These are phyloP conservation scores for Sebastes kiyomatsui DNA, from an alignment of 2,797 vertebrate species.

Conservation along the genomic window DNA sequence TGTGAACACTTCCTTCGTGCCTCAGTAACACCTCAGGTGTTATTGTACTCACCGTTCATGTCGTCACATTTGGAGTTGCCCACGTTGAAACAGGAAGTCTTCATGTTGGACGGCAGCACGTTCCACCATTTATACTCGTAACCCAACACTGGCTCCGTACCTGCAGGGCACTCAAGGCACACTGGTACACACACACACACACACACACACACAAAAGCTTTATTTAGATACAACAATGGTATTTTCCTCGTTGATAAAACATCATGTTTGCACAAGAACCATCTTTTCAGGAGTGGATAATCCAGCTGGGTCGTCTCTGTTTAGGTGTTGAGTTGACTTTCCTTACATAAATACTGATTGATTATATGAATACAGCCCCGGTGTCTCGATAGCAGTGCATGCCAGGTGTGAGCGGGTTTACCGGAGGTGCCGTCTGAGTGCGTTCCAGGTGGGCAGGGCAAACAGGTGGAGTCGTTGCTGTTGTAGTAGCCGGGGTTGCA, in stretches of 20 bases:
- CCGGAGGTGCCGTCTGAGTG: constrained; percentile 90
- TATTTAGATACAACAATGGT: constrained; percentile 4
- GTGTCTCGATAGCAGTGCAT: background rate
- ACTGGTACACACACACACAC: constrained; percentile 69
- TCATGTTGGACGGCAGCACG: constrained; percentile 94
- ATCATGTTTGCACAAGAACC: constrained; percentile 4
- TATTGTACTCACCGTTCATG: constrained; percentile 90
- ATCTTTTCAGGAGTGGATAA: background rate
- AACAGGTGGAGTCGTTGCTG: constrained; percentile 91
- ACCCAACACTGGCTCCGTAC: constrained; percentile 92
- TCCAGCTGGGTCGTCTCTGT: background rate
- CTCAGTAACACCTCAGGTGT: background rate
- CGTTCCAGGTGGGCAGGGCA: constrained; percentile 88
- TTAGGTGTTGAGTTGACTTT: background rate
- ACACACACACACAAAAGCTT: background rate
- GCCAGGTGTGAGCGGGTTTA: constrained; percentile 45
- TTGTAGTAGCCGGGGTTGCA: constrained; percentile 98
- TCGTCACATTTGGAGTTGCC: constrained; percentile 95
- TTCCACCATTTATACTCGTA: constrained; percentile 99
- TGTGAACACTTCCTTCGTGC: background rate
- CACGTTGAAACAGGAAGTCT: constrained; percentile 97
- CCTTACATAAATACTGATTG: background rate
- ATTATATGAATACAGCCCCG: background rate
- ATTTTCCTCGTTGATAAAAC: background rate
- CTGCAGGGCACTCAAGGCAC: constrained; percentile 90